Conservation (phyloP, 1,140 invertebrate species). For the Dreissena polymorpha region DNA sequence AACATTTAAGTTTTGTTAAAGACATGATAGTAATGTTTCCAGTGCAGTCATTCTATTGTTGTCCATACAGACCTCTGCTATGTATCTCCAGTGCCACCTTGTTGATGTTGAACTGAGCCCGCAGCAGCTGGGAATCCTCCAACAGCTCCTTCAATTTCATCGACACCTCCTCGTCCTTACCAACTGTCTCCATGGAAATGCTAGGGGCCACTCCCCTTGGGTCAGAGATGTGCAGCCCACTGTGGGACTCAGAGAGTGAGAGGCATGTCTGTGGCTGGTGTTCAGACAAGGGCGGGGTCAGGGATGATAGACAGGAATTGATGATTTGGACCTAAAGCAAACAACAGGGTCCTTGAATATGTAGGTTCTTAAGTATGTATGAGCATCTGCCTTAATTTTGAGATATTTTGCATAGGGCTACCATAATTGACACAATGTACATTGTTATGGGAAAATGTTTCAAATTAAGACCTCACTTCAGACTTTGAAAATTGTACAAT, state of each 20-base stretch:
- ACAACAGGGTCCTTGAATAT: constrained; percentile 1
- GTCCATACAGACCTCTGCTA: constrained; percentile 75
- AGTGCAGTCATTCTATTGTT: too few relatives aligned
- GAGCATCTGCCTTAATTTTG: too few relatives aligned
- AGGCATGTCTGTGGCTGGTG: neutral
- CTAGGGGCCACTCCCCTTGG: constrained; percentile 16
- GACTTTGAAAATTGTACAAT: too few relatives aligned
- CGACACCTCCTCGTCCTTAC: constrained; percentile 43
- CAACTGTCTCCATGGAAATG: neutral
- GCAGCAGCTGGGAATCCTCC: constrained; percentile 85
- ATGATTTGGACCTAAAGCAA: constrained; percentile 30
- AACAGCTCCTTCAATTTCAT: constrained; percentile 59
- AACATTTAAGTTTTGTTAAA: too few relatives aligned
- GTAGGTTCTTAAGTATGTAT: neutral
- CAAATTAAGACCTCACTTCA: too few relatives aligned
- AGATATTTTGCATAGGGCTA: too few relatives aligned
- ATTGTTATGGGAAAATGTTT: too few relatives aligned
- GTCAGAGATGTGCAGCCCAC: constrained; percentile 21
- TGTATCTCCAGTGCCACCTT: constrained; percentile 91
- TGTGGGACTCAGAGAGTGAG: constrained; percentile 27
- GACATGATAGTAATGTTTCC: too few relatives aligned
- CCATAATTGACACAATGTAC: too few relatives aligned
- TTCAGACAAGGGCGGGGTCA: constrained; percentile 6
- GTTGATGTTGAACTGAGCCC: constrained; percentile 93
- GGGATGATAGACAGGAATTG: constrained; percentile 31